Base-by-base conservation (phyloP, 1,140 invertebrate species). In the Drosophila lini region DNA sequence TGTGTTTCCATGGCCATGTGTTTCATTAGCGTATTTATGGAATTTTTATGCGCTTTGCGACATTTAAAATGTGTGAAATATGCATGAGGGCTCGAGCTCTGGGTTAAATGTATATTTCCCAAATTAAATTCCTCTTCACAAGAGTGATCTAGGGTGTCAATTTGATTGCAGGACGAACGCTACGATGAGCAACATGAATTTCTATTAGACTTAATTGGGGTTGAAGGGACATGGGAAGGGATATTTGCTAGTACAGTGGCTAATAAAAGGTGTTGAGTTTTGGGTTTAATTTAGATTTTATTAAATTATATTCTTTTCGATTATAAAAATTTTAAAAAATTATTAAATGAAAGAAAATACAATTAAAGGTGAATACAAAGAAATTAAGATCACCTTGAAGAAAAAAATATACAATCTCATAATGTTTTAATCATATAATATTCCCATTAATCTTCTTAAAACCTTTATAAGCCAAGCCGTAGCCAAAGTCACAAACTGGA, bases 21-120 rank as follows among this genome's bases (percentile, higher is more conserved):
- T 88, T 88, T 88, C 77, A 88, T 88, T 83, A 83, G 73, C 84
- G 76, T 74, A 88, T 89, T 89, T 88, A 89, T 89, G 80, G 77
- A 89, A 83, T 80, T 89, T 89, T 74, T 77, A 67, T 88, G 64
- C 63, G 64, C 70, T 65, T 73, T 67, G 58, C 65, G 71, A 71
- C 76, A 84, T 84, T 84, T 61, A 56, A 76, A 84, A 58, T 67
- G 81, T 76, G 71, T 82, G 69, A 79, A 82, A 74, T 67, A 78
- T 81, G 61, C 59, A 81, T 69, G 45, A 57, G 34, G 74, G 55
- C 74, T 56, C 48, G 25, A 47, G 32, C 42, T 42, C n/a, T 59
- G 44, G 42, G 22, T 60, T 65, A 69, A 82, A 79, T 64, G 80
- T 65, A 41, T 78, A 71, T 78, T 78, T 63, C 31, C 41, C 67